Evolutionary conservation across 2,113 vertebrate species (phyloP), one percentile per base, ranked within the genome.

Genomic region (Dicentrarchus labrax): DNA sequence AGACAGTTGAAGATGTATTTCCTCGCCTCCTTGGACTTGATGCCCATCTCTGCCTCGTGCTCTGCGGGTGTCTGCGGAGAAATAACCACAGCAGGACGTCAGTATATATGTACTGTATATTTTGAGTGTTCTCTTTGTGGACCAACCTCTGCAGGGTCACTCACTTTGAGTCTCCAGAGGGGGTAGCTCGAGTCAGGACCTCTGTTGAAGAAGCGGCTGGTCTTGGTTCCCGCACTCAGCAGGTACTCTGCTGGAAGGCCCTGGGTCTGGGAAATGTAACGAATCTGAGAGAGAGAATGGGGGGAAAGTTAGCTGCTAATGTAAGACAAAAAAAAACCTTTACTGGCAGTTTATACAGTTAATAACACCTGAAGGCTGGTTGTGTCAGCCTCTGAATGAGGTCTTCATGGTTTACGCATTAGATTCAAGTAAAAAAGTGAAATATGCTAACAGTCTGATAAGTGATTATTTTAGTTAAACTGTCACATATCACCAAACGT

Each of bases 1-100:
- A 99, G 96, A 94, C 98, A 99, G 93, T 99, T 99, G 84, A 99
- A 99, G 90, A 99, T 99, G 72, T 99, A 99, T 93, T 99, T 99
- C 82, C 98, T 95, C 62, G 98, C 98, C 94, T 99, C 98, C 93
- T 99, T 99, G 38, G 98, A 99, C 95, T 99, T 99, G 89, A 99
- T 97, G 84, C 97, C 98, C 86, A 98, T 98, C 91, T 99, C 98
- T 51, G 97, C 96, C 94, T 99, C 98, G 56, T 99, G 98, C 83
- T 99, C 98, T 64, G 97, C 93, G 8, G 98, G 97, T 11, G 97
- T 98, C 98, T 99, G 80, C 54, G 82, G 54, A 78, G 65, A 59
- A 39, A n/a, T 0, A 22, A 22, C 47, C 24, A 11, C 73, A 61
- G 47, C 2, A 22, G 11, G 0, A 0, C 8, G 6, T 80, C 10